These are phyloP conservation scores for Plestiodon gilberti DNA, from an alignment of 2,113 vertebrate genomes.

Conservation along the genomic window DNA sequence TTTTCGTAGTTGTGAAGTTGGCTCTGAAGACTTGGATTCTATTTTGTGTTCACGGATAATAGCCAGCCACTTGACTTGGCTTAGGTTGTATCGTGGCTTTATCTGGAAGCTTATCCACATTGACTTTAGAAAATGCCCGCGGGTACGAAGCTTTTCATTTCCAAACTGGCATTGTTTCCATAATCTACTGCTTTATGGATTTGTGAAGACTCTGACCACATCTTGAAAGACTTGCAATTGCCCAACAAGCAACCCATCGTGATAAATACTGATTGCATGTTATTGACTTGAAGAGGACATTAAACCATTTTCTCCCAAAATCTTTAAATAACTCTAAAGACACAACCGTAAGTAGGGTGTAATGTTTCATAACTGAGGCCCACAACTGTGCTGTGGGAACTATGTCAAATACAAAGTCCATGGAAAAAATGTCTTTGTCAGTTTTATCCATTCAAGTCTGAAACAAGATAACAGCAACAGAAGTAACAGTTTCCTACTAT, in stretches of 20 bases:
- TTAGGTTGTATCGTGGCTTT: constrained; percentile 30
- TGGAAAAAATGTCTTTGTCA: not conserved
- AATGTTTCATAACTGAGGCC: constrained; percentile 17
- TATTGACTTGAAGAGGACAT: constrained; percentile 37
- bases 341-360: not conserved
- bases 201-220: not conserved
- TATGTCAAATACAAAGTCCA: not conserved
- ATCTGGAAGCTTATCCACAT: constrained; percentile 22
- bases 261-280: constrained; percentile 19
- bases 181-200: constrained; percentile 26
- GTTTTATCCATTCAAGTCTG: not conserved
- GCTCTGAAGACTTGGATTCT: constrained; percentile 21
- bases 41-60: constrained; percentile 16
- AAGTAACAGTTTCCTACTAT: too few relatives aligned
- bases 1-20: constrained; percentile 6
- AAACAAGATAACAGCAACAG: not conserved
- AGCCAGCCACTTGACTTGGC: constrained; percentile 31
- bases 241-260: constrained; percentile 8
- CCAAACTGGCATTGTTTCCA: constrained; percentile 37
- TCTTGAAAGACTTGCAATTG: constrained; percentile 19
- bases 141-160: constrained; percentile 44
- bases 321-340: constrained; percentile 21
- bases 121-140: constrained; percentile 41
- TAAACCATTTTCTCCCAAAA: constrained; percentile 19
- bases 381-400: not conserved